Percentiles rank a stretch among this genome's conserved stretches.
Evolutionary conservation across 2,888 invertebrate genomes (phyloP).

Genomic region (Isoperla grammatica): DNA sequence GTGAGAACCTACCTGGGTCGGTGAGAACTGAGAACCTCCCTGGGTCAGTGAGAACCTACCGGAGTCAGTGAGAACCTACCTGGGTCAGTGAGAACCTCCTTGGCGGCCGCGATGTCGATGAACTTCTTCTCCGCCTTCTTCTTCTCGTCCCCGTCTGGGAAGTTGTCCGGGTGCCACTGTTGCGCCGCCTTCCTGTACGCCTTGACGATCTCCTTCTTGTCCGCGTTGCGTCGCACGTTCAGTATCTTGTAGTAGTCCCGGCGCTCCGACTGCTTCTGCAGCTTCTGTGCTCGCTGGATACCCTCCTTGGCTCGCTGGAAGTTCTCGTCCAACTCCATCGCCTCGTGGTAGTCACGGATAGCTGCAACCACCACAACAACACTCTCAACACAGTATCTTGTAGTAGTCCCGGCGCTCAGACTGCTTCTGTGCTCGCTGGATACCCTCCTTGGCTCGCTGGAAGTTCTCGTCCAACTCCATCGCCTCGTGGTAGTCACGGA

Average conservation of each 20-base stretch:
- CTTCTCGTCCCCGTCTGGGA: slow-evolving; percentile 74
- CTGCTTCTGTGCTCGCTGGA: slow-evolving; percentile 85
- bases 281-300: slow-evolving; percentile 76
- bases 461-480: slow-evolving; percentile 72
- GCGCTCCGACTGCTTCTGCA: slow-evolving; percentile 88
- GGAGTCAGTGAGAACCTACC: too few species aligned
- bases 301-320: slow-evolving; percentile 84
- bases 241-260: slow-evolving; percentile 97
- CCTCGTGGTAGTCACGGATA: slow-evolving; percentile 78
- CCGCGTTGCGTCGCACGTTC: slow-evolving; percentile 83
- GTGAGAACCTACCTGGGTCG: too few species aligned
- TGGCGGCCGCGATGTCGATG: slow-evolving; percentile 97
- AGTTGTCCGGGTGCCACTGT: slow-evolving; percentile 98
- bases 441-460: slow-evolving; percentile 81
- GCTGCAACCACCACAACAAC: too few species aligned
- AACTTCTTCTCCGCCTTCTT: slow-evolving; percentile 95
- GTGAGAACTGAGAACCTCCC: too few species aligned
- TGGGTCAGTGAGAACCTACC: too few species aligned
- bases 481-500: slow-evolving; percentile 80
- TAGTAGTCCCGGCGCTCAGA: slow-evolving; percentile 94
- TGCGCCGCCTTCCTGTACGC: slow-evolving; percentile 96
- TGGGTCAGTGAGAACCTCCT: slow-evolving; percentile 77
- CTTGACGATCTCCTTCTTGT: slow-evolving; percentile 89
- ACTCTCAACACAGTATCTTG: slow-evolving; percentile 91
- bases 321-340: slow-evolving; percentile 74